Evolutionary conservation across 2,888 invertebrate species (phyloP).

Genomic region (Epinotia bilunana): DNA sequence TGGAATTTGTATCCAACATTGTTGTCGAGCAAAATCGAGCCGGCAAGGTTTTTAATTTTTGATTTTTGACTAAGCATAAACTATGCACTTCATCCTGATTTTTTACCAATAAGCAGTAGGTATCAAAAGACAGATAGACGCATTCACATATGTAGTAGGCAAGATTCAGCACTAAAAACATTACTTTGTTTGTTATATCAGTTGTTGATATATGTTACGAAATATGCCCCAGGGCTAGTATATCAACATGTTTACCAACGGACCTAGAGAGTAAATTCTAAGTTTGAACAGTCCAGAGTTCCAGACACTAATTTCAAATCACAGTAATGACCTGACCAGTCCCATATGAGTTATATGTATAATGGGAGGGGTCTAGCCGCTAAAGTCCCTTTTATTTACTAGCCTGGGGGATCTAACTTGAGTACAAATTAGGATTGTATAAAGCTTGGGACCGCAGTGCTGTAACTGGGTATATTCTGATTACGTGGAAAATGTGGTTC

Average conservation of each 20-base stretch:
- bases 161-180: too few species aligned
- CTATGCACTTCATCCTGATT: too few species aligned
- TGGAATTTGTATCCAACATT: too few species aligned
- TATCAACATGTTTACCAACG: background rate
- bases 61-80: too few species aligned
- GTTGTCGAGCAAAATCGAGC: too few species aligned
- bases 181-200: too few species aligned
- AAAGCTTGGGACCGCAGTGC: background rate
- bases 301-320: slow-evolving; percentile 12
- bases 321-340: slow-evolving; percentile 8
- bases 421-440: slow-evolving; percentile 14
- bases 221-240: background rate
- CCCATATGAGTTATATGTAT: background rate
- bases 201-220: background rate
- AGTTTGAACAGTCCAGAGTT: slow-evolving; percentile 5
- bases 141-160: too few species aligned
- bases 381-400: background rate
- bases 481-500: background rate
- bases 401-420: background rate
- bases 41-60: too few species aligned
- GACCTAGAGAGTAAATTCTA: background rate
- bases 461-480: background rate
- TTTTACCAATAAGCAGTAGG: too few species aligned
- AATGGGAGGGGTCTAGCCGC: background rate
- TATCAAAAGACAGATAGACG: too few species aligned